phyloP scores from a whole-genome alignment of 2,888 invertebrate genomes.

The Drosophila prolongata region DNA sequence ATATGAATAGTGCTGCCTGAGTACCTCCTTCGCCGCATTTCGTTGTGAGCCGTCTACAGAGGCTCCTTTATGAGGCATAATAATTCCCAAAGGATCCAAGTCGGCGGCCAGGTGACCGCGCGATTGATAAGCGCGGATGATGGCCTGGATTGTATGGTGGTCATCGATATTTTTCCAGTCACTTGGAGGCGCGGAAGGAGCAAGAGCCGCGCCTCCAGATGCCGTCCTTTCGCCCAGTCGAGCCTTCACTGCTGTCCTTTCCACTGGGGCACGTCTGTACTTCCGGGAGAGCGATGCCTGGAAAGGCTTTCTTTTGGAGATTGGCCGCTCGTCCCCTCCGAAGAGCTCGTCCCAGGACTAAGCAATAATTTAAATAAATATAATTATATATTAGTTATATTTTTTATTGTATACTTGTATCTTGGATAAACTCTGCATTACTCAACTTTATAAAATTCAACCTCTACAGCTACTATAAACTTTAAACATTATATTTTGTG shows the following conservation, averaged over 20 bases:
- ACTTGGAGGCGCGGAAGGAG: conserved; percentile 76
- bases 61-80: conserved; percentile 55
- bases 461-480: too few relatives aligned
- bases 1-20: conserved; percentile 65
- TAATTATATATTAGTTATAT: neutral
- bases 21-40: conserved; percentile 60
- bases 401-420: too few relatives aligned
- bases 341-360: conserved; percentile 68
- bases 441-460: too few relatives aligned
- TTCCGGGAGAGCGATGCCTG: neutral
- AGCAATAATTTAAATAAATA: too few relatives aligned
- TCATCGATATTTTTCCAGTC: conserved; percentile 96
- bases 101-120: conserved; percentile 91
- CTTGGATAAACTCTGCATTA: too few relatives aligned
- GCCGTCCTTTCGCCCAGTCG: conserved; percentile 10
- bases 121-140: conserved; percentile 97
- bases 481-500: too few relatives aligned
- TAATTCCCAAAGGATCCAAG: conserved; percentile 90
- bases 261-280: conserved; percentile 1
- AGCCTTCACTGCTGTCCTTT: neutral
- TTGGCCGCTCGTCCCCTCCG: conserved; percentile 26
- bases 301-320: neutral
- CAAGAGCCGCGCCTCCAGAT: conserved; percentile 1
- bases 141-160: conserved; percentile 97
- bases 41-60: conserved; percentile 48